Conservation (phyloP, 2,888 invertebrate genomes). For the Ochropacha duplaris region DNA sequence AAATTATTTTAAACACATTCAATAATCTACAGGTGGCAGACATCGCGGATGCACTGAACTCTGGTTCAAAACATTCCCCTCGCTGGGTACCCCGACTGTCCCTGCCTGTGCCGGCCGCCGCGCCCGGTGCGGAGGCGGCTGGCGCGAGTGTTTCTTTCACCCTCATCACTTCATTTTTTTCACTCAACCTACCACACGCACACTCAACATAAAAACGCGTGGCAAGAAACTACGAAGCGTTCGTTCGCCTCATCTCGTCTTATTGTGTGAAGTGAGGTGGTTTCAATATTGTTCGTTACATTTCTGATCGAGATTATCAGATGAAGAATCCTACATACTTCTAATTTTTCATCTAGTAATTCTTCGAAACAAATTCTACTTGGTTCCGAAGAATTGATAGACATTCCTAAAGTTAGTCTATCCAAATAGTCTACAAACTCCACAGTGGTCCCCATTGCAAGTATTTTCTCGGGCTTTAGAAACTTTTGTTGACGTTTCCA, state of each 20-base stretch:
- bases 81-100: conserved; percentile 7
- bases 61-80: conserved; percentile 57
- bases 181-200: conserved; percentile 41
- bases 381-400: no score
- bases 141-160: conserved; percentile 39
- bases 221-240: conserved; percentile 60
- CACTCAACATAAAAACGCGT: conserved; percentile 46
- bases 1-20: no score
- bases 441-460: no score
- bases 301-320: conserved; percentile 33
- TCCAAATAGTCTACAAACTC: no score
- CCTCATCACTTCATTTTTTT: conserved; percentile 58
- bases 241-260: conserved; percentile 59
- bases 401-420: no score
- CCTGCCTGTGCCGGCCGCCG: conserved; percentile 23
- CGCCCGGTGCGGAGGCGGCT: conserved; percentile 26
- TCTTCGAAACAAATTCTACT: no score
- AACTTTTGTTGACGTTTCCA: no score
- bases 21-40: conserved; percentile 55
- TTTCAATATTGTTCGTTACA: conserved; percentile 39
- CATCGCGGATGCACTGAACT: conserved; percentile 62
- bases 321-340: conserved; percentile 12
- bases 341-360: no score
- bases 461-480: no score
- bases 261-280: conserved; percentile 44